Evolutionary conservation across 2,797 vertebrate species (phyloP).

Genomic region (Phalloptychus januarius): DNA sequence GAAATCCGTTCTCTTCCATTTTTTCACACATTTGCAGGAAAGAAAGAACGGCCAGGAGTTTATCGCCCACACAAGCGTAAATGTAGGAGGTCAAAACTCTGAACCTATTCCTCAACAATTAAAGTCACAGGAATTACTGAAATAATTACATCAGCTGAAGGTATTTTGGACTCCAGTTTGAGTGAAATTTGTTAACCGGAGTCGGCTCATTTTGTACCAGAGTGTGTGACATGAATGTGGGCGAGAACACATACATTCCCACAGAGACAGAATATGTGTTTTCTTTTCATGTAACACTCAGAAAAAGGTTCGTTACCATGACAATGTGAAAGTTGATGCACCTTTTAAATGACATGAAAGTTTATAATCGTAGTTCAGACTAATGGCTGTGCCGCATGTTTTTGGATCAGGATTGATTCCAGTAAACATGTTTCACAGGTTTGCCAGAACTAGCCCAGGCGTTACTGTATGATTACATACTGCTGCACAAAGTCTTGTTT

Average conservation of each 20-base stretch:
- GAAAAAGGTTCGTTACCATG: conserved; percentile 55
- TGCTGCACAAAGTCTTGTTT: no score
- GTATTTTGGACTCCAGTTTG: conserved; percentile 34
- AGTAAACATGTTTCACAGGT: background rate
- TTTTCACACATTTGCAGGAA: conserved; percentile 31
- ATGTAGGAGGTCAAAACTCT: conserved; percentile 17
- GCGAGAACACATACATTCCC: background rate
- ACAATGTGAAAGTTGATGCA: conserved; percentile 44
- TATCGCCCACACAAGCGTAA: conserved; percentile 13
- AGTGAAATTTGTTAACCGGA: conserved; percentile 23
- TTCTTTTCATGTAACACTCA: conserved; percentile 13
- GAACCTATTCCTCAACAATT: conserved; percentile 41
- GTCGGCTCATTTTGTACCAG: conserved; percentile 22
- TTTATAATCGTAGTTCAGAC: conserved; percentile 21
- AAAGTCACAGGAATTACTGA: conserved; percentile 34
- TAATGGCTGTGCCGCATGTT: conserved; percentile 9
- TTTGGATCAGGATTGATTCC: background rate
- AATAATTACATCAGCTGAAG: conserved; percentile 26
- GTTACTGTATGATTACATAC: background rate
- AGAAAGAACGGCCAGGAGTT: conserved; percentile 17
- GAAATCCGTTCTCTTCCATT: conserved; percentile 19
- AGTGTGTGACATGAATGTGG: conserved; percentile 13
- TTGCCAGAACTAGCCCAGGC: background rate
- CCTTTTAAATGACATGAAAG: conserved; percentile 30
- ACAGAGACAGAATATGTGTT: conserved; percentile 27